phyloP scores from a whole-genome alignment of 1,140 invertebrate genomes.

The Bombus difficillimus region DNA sequence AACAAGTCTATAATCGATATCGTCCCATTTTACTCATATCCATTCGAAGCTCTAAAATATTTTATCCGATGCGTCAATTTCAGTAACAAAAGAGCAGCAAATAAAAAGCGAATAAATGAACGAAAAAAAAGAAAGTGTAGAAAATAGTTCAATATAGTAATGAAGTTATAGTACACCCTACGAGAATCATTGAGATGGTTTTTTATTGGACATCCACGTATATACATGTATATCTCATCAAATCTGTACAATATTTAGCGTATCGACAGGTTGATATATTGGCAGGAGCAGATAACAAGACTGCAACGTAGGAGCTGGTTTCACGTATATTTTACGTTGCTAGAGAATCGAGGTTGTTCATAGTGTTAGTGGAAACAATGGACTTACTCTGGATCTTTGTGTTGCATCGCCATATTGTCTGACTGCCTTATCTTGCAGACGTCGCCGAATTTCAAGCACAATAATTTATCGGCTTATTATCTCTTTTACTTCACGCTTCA shows the following conservation, averaged over 20 bases:
- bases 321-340: slow-evolving; percentile 6
- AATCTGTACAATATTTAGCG: slow-evolving; percentile 6
- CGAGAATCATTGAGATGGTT: not conserved
- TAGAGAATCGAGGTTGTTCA: slow-evolving; percentile 31
- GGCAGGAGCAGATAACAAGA: slow-evolving; percentile 41
- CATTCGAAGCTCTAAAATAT: not conserved
- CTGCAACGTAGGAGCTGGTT: not conserved
- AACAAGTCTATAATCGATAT: too few species aligned
- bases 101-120: not conserved
- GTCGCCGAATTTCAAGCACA: slow-evolving; percentile 18
- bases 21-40: not conserved
- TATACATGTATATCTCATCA: not conserved
- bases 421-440: not conserved
- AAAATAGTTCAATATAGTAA: not conserved
- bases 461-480: not conserved
- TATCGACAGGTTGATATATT: slow-evolving; percentile 42
- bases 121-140: not conserved
- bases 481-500: not conserved
- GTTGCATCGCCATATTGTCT: not conserved
- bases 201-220: not conserved
- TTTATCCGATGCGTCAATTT: not conserved
- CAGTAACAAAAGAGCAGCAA: not conserved
- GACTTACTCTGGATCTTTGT: slow-evolving; percentile 8
- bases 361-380: slow-evolving; percentile 19
- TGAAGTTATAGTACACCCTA: not conserved